These are phyloP conservation scores for Eulemur coronatus DNA, from an alignment of 2,797 vertebrate genomes.

Conservation along the genomic window DNA sequence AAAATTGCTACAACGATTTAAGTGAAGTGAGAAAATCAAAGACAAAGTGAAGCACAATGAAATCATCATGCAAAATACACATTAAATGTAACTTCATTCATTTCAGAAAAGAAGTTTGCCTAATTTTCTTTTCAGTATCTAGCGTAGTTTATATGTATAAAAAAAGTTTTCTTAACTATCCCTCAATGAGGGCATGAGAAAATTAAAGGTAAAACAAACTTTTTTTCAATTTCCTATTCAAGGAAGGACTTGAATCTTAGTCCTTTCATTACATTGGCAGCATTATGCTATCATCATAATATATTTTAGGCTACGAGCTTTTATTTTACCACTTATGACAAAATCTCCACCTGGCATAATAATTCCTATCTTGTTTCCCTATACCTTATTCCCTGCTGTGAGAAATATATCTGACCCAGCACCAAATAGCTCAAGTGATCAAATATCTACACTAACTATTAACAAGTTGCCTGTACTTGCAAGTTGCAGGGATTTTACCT, in stretches of 20 bases:
- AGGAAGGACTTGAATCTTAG: background rate
- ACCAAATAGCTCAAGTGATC: background rate
- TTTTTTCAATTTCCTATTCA: background rate
- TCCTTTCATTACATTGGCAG: background rate
- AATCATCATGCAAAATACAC: slow-evolving; percentile 64
- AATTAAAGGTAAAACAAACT: background rate
- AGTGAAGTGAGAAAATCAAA: slow-evolving; percentile 68
- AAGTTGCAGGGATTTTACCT: background rate
- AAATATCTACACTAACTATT: background rate
- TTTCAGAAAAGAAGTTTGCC: slow-evolving; percentile 41
- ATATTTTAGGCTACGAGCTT: background rate
- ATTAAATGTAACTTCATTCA: slow-evolving; percentile 51
- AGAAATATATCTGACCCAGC: background rate
- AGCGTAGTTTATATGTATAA: background rate
- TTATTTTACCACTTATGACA: background rate
- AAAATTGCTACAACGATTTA: slow-evolving; percentile 63
- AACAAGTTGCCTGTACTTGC: background rate
- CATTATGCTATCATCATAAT: background rate
- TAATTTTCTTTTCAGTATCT: slow-evolving; percentile 41
- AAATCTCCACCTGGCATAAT: background rate
- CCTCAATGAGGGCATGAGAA: background rate
- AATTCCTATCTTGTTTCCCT: background rate
- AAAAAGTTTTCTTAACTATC: background rate
- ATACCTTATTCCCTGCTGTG: background rate
- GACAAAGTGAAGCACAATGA: slow-evolving; percentile 56